Evolutionary conservation across 2,113 vertebrate genomes (phyloP), one percentile per base, ranked within the genome.

Genomic region (Hemicordylus capensis): DNA sequence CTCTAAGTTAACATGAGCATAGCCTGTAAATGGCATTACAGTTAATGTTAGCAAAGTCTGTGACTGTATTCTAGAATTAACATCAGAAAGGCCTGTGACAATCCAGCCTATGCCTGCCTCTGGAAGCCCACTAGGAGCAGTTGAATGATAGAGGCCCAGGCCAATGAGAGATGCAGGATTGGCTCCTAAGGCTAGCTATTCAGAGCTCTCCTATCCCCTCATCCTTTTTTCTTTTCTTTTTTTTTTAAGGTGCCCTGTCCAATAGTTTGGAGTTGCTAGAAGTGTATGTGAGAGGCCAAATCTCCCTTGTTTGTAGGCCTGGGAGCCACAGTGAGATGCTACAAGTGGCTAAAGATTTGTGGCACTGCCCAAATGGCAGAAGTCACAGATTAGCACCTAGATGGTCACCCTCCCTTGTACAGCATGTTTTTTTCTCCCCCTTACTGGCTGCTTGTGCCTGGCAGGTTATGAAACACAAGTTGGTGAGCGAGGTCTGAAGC

Each of bases 401-500:
- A 0, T 31, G n/a, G 46, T 12, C 9, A 14, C 48, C 61, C 31
- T 54, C 8, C 15, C 63, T 54, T 51, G 28, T 9, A n/a, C 14
- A 46, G 17, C 22, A 64, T 64, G 76, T 67, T 66, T 19, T 24
- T 59, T 10, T 37, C 44, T n/a, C n/a, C n/a, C n/a, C n/a, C n/a
- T 6, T 10, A 4, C 1, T 37, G 37, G 9, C 26, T 54, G 58
- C 19, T 63, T 83, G 11, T 93, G 37, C 15, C 76, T 80, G 3
- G 73, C 94, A 99, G 98, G 98, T 61, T 99, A 99, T n/a, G 95
- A 97, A 26, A 99, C 98, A 0, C 98, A 97, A 92, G 98, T 99
- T 5, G 99, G 99, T 0, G 99, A 99, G 91, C 93, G 99, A 51
- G 98, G 99, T 1, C 96, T 99, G 93, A 99, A 98, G 96, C 95